These are phyloP conservation scores for Prolemur simus DNA, from an alignment of 2,113 vertebrate species.

Conservation along the genomic window DNA sequence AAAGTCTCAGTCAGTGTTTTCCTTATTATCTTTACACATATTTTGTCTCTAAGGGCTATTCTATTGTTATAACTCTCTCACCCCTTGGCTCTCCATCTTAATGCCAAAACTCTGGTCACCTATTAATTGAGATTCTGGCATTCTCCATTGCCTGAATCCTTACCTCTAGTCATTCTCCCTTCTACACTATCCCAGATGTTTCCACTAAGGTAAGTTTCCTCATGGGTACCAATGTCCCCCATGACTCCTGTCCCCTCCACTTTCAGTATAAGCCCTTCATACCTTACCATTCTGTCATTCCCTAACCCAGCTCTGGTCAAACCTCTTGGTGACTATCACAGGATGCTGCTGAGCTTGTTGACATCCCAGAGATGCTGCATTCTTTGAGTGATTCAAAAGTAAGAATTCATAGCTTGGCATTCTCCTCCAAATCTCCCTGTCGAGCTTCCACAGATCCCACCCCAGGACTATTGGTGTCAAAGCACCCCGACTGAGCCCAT, in stretches of 20 bases:
- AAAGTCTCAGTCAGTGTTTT: not conserved
- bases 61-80: not conserved
- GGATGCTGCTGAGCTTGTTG: not conserved
- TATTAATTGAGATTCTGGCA: not conserved
- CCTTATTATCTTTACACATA: not conserved
- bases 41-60: not conserved
- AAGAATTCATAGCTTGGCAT: not conserved
- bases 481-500: not conserved
- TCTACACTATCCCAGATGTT: not conserved
- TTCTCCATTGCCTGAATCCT: not conserved
- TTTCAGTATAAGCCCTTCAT: not conserved
- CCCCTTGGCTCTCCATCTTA: not conserved
- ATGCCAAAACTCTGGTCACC: not conserved
- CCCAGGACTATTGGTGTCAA: not conserved
- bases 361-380: not conserved
- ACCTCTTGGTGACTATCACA: not conserved
- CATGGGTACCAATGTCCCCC: not conserved
- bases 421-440: not conserved
- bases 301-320: not conserved
- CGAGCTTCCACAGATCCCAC: not conserved
- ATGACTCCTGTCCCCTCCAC: not conserved
- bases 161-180: not conserved
- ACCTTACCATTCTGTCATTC: not conserved
- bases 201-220: not conserved
- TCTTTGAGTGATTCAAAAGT: conserved; percentile 10